phyloP scores from a whole-genome alignment of 1,140 invertebrate genomes.

The Drosophila rhopaloa region DNA sequence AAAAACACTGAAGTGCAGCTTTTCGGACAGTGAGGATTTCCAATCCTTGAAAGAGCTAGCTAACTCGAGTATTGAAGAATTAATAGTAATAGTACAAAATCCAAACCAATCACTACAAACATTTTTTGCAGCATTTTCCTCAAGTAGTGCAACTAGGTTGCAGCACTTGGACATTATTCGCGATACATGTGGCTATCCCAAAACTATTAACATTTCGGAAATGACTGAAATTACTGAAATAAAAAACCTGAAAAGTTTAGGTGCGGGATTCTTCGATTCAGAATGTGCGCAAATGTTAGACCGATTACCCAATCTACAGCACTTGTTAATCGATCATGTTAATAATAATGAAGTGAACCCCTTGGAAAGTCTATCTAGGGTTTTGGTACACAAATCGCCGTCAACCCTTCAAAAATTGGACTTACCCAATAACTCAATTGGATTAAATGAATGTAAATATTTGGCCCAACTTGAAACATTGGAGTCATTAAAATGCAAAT shows the following conservation, averaged over 20 bases:
- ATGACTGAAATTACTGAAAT: background rate
- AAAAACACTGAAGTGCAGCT: no score
- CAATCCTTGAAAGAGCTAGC: background rate
- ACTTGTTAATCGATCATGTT: background rate
- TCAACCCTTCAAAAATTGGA: background rate
- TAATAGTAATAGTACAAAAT: background rate
- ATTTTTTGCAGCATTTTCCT: background rate
- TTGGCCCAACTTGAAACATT: no score
- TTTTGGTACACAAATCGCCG: background rate
- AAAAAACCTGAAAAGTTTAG: background rate
- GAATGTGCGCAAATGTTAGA: background rate
- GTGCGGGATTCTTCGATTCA: no score
- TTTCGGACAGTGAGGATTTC: background rate
- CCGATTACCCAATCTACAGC: background rate
- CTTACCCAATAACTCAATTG: background rate
- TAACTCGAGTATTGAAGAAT: slow-evolving; percentile 9
- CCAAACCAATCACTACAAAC: background rate
- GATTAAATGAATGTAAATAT: no score
- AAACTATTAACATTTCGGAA: background rate
- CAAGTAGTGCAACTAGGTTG: background rate
- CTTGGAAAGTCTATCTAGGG: background rate
- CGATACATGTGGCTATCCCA: no score
- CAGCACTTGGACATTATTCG: background rate
- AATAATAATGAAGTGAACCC: background rate
- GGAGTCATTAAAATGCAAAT: no score